phyloP scores from a whole-genome alignment of 2,797 vertebrate species.

The Sebastes matsubarae region DNA sequence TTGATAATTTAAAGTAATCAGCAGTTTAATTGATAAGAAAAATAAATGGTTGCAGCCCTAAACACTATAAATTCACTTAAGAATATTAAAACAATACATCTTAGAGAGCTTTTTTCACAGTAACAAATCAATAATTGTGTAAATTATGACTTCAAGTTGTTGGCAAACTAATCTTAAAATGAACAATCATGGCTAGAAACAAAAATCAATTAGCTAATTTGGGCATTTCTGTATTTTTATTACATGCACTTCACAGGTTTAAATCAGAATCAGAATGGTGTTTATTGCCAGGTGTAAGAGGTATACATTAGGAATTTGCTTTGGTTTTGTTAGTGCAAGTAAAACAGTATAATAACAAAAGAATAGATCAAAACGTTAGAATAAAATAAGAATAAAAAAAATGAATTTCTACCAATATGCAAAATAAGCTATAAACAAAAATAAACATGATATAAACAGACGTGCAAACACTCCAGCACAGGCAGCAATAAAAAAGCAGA shows the following conservation, averaged over 20 bases:
- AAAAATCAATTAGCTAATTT: not conserved
- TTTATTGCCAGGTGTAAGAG: too few relatives aligned
- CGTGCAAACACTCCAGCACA: not conserved
- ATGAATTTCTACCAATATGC: too few relatives aligned
- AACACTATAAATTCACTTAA: not conserved
- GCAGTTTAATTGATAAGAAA: not conserved
- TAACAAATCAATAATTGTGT: not conserved
- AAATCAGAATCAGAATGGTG: too few relatives aligned
- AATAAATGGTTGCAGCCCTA: not conserved
- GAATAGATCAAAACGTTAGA: too few relatives aligned
- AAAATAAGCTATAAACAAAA: too few relatives aligned
- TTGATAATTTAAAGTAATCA: not conserved
- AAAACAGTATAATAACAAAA: too few relatives aligned
- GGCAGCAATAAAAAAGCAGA: not conserved
- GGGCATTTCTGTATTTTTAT: not conserved
- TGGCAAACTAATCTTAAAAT: not conserved
- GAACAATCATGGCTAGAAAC: not conserved
- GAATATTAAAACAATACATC: not conserved
- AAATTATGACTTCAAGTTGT: not conserved
- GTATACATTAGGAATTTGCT: too few relatives aligned
- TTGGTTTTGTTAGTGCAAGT: too few relatives aligned
- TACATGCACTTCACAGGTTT: not conserved
- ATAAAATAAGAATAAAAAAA: too few relatives aligned
- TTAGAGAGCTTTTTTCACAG: not conserved
- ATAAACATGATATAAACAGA: too few relatives aligned